A percentile compares a stretch with the other conserved stretches of the same genome.
These are phyloP conservation scores for Onychostruthus taczanowskii DNA, from an alignment of 2,113 vertebrate species.

Conservation along the genomic window DNA sequence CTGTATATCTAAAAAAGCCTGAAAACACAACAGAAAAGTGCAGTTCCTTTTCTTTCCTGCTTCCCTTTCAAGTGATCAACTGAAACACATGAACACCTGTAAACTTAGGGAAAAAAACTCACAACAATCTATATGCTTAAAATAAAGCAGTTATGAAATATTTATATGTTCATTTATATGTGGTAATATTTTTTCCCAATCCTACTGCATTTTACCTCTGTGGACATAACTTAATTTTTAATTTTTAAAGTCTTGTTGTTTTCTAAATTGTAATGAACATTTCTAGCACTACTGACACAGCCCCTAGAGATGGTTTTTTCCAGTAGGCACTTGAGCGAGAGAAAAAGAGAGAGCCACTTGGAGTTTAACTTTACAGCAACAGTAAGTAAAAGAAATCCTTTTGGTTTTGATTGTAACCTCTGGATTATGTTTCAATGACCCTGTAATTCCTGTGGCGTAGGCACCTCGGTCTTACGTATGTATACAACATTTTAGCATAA, in stretches of 20 bases:
- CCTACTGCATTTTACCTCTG: background rate
- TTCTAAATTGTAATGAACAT: background rate
- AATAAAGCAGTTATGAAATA: background rate
- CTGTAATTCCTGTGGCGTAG: background rate
- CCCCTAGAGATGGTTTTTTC: background rate
- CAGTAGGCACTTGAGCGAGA: background rate
- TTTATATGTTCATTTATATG: background rate
- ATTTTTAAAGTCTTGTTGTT: background rate
- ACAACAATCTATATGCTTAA: background rate
- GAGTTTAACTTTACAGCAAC: background rate
- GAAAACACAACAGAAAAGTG: background rate
- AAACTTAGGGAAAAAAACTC: background rate
- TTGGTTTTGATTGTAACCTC: background rate
- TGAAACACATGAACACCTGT: background rate
- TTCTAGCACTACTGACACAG: background rate
- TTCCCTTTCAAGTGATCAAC: background rate
- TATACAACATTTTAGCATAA: background rate
- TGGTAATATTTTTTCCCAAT: background rate
- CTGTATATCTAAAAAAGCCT: background rate
- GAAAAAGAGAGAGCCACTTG: background rate
- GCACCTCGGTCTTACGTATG: background rate
- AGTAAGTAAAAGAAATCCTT: constrained; percentile 5
- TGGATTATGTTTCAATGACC: background rate
- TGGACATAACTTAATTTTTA: background rate
- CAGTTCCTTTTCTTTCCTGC: background rate